These are phyloP conservation scores for Nipponia nippon DNA, from an alignment of 2,113 vertebrate genomes.

Conservation along the genomic window DNA sequence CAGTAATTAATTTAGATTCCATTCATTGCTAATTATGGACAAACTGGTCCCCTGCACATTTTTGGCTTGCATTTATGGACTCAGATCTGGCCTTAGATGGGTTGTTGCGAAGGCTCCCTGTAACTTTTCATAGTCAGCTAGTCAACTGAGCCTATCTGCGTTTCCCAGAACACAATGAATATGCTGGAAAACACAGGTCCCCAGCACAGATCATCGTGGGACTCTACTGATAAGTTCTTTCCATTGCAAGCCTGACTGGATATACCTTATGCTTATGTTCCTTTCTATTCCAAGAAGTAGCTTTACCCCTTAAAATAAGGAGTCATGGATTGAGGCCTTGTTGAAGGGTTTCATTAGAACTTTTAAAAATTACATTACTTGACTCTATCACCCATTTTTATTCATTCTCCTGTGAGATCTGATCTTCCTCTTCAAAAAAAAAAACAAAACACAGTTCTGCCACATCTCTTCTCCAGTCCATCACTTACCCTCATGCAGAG, in stretches of 20 bases:
- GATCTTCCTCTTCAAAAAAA: neutral
- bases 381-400: neutral
- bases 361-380: neutral
- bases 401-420: neutral
- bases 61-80: neutral
- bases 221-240: neutral
- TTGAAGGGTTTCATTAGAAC: neutral
- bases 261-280: neutral
- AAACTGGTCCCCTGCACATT: neutral
- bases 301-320: neutral
- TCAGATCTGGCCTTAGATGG: neutral
- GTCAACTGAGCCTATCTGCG: neutral
- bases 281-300: neutral
- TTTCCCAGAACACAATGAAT: neutral
- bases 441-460: neutral
- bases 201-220: neutral
- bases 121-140: neutral
- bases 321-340: neutral
- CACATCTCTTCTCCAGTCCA: neutral
- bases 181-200: neutral
- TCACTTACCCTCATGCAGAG: neutral
- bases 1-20: neutral
- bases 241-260: neutral
- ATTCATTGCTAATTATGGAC: neutral
- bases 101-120: neutral